Evolutionary conservation across 1,140 invertebrate species (phyloP), one percentile per base, ranked within the genome.

Genomic region (Cydia strobilella): DNA sequence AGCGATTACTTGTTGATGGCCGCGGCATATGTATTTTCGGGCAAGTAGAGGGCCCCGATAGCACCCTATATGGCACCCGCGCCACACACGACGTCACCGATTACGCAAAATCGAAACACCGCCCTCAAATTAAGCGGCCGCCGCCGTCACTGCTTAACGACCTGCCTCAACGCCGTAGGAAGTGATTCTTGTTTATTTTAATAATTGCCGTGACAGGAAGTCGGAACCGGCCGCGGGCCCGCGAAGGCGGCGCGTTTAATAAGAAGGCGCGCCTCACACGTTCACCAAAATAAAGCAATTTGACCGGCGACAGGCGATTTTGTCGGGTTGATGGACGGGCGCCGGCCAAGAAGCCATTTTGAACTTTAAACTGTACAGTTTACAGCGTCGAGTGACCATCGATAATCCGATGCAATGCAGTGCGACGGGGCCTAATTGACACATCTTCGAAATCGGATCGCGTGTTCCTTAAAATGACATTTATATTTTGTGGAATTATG

Each of bases 141-240:
- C 75, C 78, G 77, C 27, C 74, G 54, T 31, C 69, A 31, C 65
- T 23, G 20, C 71, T 77, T 86, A 85, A 86, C 84, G 85, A 87
- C 80, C 78, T 81, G 79, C 84, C 83, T 85, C 75, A 80, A 82
- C 76, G 77, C 78, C 81, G 81, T 81, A 92, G 90, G 90, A 92
- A 92, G 90, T 86, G 87, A 90, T 88, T 90, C 90, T 87, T 90
- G 88, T 90, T 90, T 90, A 89, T 88, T 88, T 85, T 90, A 83
- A 84, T 89, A 91, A 91, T 89, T 87, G 84, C 82, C 81, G 76
- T 78, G 83, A 74, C 86, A 90, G 89, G 88, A 90, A 92, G 86
- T 86, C 77, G 71, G 77, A 75, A 81, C 75, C 69, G 78, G 80
- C 74, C 69, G 69, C 75, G 27, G 74, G 31, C 35, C 72, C 63